Evolutionary conservation across 2,113 vertebrate species (phyloP).

Genomic region (Corynorhinus townsendii): DNA sequence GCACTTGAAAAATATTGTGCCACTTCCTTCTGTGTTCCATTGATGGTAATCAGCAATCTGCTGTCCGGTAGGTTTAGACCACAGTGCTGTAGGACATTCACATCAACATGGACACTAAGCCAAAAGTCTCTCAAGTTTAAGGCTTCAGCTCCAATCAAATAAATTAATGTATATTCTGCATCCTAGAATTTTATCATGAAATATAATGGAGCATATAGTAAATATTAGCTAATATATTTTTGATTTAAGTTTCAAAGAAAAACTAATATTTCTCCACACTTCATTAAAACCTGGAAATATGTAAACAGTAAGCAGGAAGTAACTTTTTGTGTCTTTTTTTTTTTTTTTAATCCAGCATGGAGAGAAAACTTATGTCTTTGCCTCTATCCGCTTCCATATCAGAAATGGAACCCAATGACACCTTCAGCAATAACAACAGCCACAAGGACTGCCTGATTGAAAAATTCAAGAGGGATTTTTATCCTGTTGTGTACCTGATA

Average conservation of each 20-base stretch:
- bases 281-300: not conserved
- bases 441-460: slow-evolving; percentile 58
- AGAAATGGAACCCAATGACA: not conserved
- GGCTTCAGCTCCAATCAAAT: not conserved
- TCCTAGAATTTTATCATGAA: not conserved
- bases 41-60: not conserved
- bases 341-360: slow-evolving; percentile 31
- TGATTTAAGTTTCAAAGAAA: not conserved
- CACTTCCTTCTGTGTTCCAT: not conserved
- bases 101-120: not conserved
- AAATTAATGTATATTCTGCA: not conserved
- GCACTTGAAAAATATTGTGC: not conserved
- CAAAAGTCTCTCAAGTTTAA: not conserved
- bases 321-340: slow-evolving; percentile 49
- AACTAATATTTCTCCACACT: not conserved
- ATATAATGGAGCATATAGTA: not conserved
- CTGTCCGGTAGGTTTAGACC: not conserved
- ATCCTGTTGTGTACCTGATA: slow-evolving; percentile 74
- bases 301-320: not conserved
- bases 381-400: not conserved
- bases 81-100: not conserved
- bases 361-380: not conserved
- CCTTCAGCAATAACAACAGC: not conserved
- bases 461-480: slow-evolving; percentile 79
- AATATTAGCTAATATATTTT: not conserved